Conservation (phyloP, 2,797 vertebrate species). For the Smutsia temminckii region DNA sequence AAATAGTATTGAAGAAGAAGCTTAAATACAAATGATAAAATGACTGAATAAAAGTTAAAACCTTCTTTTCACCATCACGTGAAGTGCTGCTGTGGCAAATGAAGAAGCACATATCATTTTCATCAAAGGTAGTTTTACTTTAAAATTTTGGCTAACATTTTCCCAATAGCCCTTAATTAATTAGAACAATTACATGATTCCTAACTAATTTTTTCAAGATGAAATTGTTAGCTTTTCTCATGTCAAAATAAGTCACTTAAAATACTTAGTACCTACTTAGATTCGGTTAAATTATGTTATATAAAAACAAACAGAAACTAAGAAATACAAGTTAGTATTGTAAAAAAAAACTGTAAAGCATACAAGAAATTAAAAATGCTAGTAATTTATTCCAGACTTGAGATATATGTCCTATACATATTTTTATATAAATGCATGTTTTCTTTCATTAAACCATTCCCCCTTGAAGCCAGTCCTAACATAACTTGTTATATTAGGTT, state of each 20-base stretch:
- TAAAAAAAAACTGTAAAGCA: conserved; percentile 13
- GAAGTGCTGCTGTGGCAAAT: background rate
- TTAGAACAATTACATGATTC: background rate
- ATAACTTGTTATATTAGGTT: background rate
- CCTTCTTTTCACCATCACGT: background rate
- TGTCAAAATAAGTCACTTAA: conserved; percentile 10
- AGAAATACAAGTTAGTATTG: background rate
- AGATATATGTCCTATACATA: background rate
- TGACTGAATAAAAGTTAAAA: conserved; percentile 35
- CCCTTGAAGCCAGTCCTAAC: background rate
- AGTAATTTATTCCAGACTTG: conserved; percentile 4
- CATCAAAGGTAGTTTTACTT: conserved; percentile 7
- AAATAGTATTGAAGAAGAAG: conserved; percentile 66
- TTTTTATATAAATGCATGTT: conserved; percentile 33
- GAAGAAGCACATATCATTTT: background rate
- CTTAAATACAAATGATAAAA: conserved; percentile 73
- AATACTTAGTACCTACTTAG: background rate
- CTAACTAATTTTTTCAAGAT: background rate
- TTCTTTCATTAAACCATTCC: conserved; percentile 37
- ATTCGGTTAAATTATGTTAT: background rate
- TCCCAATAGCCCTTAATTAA: background rate
- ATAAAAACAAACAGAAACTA: conserved; percentile 22
- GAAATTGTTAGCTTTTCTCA: background rate
- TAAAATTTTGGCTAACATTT: background rate
- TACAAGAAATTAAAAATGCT: background rate